These are phyloP conservation scores for Seira ritae DNA, from an alignment of 2,888 invertebrate species.

Conservation along the genomic window DNA sequence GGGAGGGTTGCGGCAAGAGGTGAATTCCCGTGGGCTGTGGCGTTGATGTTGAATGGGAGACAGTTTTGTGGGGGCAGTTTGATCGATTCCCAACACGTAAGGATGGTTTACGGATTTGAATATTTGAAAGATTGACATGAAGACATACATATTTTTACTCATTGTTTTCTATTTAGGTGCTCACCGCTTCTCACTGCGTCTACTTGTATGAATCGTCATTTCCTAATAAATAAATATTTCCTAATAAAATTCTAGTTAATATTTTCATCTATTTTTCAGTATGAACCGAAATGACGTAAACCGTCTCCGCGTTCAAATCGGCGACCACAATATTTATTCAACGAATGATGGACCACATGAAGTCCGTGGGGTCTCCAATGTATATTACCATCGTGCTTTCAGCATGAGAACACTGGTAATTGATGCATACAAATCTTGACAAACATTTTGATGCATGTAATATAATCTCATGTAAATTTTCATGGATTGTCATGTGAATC, in stretches of 20 bases:
- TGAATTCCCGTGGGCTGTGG: constrained; percentile 77
- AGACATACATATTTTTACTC: background rate
- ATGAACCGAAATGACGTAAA: constrained; percentile 94
- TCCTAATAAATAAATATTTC: background rate
- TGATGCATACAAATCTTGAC: too few species aligned
- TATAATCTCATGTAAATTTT: too few species aligned
- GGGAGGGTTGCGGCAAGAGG: constrained; percentile 28
- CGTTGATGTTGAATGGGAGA: constrained; percentile 87
- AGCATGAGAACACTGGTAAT: constrained; percentile 86
- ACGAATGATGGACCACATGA: constrained; percentile 51
- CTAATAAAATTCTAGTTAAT: constrained; percentile 3
- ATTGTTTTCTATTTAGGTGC: constrained; percentile 77
- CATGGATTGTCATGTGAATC: too few species aligned
- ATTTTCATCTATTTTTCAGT: constrained; percentile 78
- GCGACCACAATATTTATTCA: constrained; percentile 87
- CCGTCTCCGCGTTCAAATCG: constrained; percentile 86
- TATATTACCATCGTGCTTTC: constrained; percentile 83
- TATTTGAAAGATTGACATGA: background rate
- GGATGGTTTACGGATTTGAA: background rate
- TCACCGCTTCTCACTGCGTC: constrained; percentile 93
- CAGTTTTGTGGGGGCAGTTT: constrained; percentile 93
- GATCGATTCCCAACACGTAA: constrained; percentile 83
- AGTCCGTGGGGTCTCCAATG: constrained; percentile 53
- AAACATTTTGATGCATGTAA: too few species aligned
- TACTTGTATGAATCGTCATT: constrained; percentile 81